phyloP scores from a whole-genome alignment of 2,113 vertebrate species.

The Psittacus erithacus region DNA sequence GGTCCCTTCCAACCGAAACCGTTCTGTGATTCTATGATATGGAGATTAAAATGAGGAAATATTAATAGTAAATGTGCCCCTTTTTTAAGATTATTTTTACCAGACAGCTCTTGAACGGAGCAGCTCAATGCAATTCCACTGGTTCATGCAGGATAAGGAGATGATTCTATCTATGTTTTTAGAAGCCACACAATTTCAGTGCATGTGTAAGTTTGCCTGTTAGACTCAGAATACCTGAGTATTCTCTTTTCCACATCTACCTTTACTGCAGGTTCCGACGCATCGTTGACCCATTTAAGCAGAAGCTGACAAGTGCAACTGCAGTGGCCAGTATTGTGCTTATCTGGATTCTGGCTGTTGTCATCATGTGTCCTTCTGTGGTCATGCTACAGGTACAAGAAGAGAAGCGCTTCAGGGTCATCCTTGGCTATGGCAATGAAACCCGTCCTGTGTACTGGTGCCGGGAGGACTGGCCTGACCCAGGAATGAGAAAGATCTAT shows the following conservation, averaged over 20 bases:
- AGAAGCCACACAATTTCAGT: rapidly evolving
- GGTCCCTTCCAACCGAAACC: not conserved
- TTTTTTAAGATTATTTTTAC: not conserved
- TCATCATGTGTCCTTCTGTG: slow-evolving; percentile 90
- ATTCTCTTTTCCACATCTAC: not conserved
- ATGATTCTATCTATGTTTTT: not conserved
- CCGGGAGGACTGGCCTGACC: slow-evolving; percentile 88
- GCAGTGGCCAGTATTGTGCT: slow-evolving; percentile 78
- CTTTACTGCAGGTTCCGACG: slow-evolving; percentile 82
- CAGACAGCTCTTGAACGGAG: not conserved
- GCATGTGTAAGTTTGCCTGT: rapidly evolving
- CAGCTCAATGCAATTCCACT: not conserved
- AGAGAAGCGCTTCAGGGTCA: slow-evolving; percentile 81
- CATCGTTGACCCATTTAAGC: slow-evolving; percentile 90
- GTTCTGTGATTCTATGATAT: not conserved
- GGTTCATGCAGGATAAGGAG: not conserved
- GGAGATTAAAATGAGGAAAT: not conserved
- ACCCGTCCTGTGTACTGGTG: slow-evolving; percentile 88
- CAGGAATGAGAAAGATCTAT: slow-evolving; percentile 89
- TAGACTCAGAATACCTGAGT: no score
- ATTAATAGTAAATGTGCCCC: not conserved
- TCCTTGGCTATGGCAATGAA: slow-evolving; percentile 78
- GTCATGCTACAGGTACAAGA: slow-evolving; percentile 88
- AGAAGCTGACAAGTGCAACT: slow-evolving; percentile 83
- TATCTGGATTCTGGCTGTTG: slow-evolving; percentile 89